Percentiles rank a stretch among this genome's conserved stretches.
These are phyloP conservation scores for Atherinomorus stipes DNA, from an alignment of 2,113 vertebrate species.

Conservation along the genomic window DNA sequence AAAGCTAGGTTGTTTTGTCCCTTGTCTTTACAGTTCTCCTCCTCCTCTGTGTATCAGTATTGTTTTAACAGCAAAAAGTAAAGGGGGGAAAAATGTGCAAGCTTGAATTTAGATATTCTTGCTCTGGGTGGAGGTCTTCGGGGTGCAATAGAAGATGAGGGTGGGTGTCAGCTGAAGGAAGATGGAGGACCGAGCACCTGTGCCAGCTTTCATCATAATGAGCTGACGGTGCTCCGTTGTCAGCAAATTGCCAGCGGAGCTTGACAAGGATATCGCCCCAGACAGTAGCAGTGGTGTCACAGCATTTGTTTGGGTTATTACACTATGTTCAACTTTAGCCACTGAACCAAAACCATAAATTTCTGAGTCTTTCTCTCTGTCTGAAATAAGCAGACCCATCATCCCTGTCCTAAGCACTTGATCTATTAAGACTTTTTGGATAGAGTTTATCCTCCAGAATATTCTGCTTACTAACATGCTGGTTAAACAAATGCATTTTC, in stretches of 20 bases:
- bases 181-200: background rate
- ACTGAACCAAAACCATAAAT: too few species aligned
- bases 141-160: background rate
- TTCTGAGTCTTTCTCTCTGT: too few species aligned
- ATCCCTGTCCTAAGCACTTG: too few species aligned
- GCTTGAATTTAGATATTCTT: too few species aligned
- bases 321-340: background rate
- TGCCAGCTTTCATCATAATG: constrained; percentile 3
- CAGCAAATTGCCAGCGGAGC: background rate
- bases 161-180: constrained; percentile 5
- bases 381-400: too few species aligned
- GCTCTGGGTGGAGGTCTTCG: background rate
- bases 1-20: background rate
- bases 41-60: too few species aligned
- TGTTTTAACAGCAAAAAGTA: too few species aligned
- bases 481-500: too few species aligned
- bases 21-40: background rate
- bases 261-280: background rate
- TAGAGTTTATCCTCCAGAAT: too few species aligned
- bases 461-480: too few species aligned
- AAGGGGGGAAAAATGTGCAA: too few species aligned
- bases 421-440: too few species aligned
- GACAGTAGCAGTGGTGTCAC: background rate
- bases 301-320: background rate
- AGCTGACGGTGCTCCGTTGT: background rate